These are phyloP conservation scores for Orbicella faveolata DNA, from an alignment of 64 coral and sea anemone genomes.

Conservation along the genomic window DNA sequence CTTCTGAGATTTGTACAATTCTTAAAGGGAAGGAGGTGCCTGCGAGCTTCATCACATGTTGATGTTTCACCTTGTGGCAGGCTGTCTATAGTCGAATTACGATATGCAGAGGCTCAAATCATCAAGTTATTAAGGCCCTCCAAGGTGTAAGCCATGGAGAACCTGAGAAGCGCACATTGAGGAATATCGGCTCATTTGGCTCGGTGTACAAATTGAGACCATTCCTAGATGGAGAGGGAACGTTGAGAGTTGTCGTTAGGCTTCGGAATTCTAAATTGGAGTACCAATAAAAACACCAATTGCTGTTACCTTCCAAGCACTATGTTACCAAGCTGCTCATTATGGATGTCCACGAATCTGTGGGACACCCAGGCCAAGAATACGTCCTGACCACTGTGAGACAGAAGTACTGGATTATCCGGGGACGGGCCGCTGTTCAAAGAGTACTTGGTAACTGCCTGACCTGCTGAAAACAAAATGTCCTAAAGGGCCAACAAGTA, in stretches of 20 bases:
- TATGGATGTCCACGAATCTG: background rate
- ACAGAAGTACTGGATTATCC: conserved; percentile 54
- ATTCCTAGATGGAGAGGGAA: background rate
- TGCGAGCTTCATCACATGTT: background rate
- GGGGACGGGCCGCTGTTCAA: conserved; percentile 34
- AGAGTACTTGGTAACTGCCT: conserved; percentile 47
- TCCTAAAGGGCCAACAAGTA: background rate
- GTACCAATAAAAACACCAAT: conserved; percentile 10
- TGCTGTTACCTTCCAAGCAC: conserved; percentile 19
- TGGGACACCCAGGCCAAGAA: conserved; percentile 14
- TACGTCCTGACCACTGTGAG: background rate
- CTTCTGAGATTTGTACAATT: background rate
- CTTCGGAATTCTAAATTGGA: background rate
- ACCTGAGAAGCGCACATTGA: background rate
- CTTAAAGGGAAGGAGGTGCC: background rate
- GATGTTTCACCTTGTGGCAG: background rate
- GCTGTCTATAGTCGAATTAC: background rate
- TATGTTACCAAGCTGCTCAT: conserved; percentile 14
- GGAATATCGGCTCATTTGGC: background rate
- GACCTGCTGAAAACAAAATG: background rate
- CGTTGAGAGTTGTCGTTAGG: conserved; percentile 12
- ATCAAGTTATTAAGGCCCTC: background rate
- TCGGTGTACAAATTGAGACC: background rate
- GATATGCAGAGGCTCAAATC: background rate
- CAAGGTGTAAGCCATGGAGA: background rate